A percentile compares a stretch with the other conserved stretches of the same genome.
Conservation (phyloP, 2,113 vertebrate species). For the Climacteris rufus region DNA sequence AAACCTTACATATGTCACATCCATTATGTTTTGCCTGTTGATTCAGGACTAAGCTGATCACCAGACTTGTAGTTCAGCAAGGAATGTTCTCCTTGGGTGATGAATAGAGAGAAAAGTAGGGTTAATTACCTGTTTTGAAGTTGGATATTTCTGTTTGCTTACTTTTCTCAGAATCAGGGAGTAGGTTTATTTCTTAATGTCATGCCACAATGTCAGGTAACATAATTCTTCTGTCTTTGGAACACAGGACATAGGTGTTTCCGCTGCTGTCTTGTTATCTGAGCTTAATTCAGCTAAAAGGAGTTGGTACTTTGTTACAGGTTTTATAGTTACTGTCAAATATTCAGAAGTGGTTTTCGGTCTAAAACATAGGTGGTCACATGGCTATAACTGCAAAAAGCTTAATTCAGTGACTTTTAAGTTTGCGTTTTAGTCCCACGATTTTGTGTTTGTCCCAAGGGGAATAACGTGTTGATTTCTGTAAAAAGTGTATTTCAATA, state of each 20-base stretch:
- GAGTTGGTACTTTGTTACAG: neutral
- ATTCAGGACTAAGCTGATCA: neutral
- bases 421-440: neutral
- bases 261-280: neutral
- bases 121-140: neutral
- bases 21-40: neutral
- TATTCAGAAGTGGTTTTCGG: neutral
- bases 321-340: neutral
- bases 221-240: neutral
- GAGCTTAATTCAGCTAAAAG: neutral
- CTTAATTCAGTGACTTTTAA: neutral
- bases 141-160: neutral
- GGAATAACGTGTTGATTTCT: neutral
- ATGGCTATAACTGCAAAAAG: neutral
- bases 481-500: neutral
- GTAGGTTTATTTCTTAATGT: neutral
- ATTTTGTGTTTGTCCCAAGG: too few relatives aligned
- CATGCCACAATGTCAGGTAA: neutral
- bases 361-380: neutral
- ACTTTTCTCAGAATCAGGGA: neutral
- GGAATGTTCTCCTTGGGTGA: neutral
- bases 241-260: neutral
- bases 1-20: neutral
- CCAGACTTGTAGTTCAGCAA: neutral
- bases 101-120: neutral